phyloP scores from a whole-genome alignment of 2,888 invertebrate genomes.

The Phengaris alcon region DNA sequence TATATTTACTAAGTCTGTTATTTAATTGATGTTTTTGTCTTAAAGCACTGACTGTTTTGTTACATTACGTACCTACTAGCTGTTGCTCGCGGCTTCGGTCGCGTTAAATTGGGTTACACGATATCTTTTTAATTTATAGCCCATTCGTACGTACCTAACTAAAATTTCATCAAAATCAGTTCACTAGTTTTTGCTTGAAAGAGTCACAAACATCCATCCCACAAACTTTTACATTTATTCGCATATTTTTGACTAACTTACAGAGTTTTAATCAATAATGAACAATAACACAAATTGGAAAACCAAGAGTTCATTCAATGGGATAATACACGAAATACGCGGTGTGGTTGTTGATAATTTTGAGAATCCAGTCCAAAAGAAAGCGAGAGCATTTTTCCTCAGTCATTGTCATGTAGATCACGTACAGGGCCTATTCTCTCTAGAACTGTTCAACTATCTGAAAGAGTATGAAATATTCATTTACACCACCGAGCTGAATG shows the following conservation, averaged over 20 bases:
- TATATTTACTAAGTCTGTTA: too few species aligned
- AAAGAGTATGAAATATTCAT: conserved; percentile 43
- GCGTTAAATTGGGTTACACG: too few species aligned
- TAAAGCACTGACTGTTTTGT: too few species aligned
- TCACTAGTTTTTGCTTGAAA: neutral
- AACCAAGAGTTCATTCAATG: conserved; percentile 70
- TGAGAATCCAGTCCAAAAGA: conserved; percentile 56
- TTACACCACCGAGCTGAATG: conserved; percentile 50
- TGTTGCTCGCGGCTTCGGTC: too few species aligned
- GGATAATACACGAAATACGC: conserved; percentile 80
- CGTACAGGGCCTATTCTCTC: conserved; percentile 68
- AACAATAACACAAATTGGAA: neutral
- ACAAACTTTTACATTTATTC: too few species aligned
- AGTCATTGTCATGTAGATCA: conserved; percentile 85
- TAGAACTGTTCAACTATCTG: conserved; percentile 39
- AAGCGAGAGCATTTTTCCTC: conserved; percentile 79
- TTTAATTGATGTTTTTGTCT: too few species aligned
- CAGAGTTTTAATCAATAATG: too few species aligned
- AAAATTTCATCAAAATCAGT: too few species aligned
- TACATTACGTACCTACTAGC: too few species aligned
- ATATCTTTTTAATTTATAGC: too few species aligned
- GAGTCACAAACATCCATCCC: neutral
- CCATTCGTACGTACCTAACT: too few species aligned
- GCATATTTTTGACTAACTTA: too few species aligned
- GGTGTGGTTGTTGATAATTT: conserved; percentile 82